phyloP scores from a whole-genome alignment of 2,797 vertebrate genomes.

The Urophycis tenuis region DNA sequence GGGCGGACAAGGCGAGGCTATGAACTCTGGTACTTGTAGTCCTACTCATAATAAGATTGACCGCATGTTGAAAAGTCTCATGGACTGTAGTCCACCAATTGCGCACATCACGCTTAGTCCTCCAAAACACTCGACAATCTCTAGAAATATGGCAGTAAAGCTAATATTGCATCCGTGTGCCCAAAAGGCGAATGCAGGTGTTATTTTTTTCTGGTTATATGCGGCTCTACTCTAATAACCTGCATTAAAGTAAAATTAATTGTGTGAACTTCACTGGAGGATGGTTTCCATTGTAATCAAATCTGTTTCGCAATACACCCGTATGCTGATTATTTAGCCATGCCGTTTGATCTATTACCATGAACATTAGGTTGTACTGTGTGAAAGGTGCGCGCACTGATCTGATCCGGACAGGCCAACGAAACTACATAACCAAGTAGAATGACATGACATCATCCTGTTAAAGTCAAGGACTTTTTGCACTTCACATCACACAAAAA shows the following conservation, averaged over 20 bases:
- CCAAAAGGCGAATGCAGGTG: neutral
- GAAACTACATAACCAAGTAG: neutral
- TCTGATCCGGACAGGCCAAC: neutral
- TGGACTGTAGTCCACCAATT: constrained; percentile 26
- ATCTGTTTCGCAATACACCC: neutral
- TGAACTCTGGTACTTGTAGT: constrained; percentile 67
- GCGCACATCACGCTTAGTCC: constrained; percentile 39
- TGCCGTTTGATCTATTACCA: neutral
- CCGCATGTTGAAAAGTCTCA: constrained; percentile 22
- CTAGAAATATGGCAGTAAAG: neutral
- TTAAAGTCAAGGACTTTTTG: neutral
- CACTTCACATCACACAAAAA: neutral
- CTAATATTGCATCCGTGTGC: neutral
- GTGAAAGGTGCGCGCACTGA: neutral
- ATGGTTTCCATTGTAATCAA: neutral
- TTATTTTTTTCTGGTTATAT: neutral
- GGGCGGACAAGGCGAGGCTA: constrained; percentile 8
- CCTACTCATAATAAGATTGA: constrained; percentile 3
- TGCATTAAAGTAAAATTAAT: neutral
- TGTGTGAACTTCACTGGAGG: neutral
- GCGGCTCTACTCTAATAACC: neutral
- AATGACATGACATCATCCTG: neutral
- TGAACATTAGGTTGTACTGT: neutral
- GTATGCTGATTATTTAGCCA: neutral
- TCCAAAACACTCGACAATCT: neutral